Conservation (phyloP, 2,888 invertebrate genomes). For the Carabus problematicus region DNA sequence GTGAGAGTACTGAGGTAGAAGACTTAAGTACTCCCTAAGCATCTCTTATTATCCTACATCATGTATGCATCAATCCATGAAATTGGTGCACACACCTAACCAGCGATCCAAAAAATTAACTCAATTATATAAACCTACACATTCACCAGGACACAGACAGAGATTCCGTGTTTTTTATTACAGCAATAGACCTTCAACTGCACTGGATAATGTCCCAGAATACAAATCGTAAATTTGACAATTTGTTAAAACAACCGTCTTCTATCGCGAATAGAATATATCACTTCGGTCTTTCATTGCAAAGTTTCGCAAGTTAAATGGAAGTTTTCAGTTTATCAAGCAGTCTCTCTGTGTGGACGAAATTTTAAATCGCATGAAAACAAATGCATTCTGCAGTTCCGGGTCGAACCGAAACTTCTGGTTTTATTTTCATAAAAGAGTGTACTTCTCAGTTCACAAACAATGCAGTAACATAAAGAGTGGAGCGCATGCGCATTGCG, state of each 20-base stretch:
- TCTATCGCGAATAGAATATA: too few relatives aligned
- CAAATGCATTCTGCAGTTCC: not conserved
- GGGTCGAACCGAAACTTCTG: not conserved
- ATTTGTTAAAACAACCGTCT: too few relatives aligned
- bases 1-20: too few relatives aligned
- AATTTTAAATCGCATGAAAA: not conserved
- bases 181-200: not conserved
- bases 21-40: too few relatives aligned
- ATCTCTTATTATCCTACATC: slow-evolving; percentile 15
- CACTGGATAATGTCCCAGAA: not conserved
- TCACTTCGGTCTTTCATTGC: too few relatives aligned
- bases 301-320: too few relatives aligned
- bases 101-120: slow-evolving; percentile 42
- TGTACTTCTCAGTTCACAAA: too few relatives aligned
- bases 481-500: too few relatives aligned
- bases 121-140: slow-evolving; percentile 25
- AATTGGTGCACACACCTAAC: slow-evolving; percentile 19
- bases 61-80: slow-evolving; percentile 40
- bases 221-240: not conserved
- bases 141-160: not conserved
- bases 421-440: too few relatives aligned
- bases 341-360: not conserved
- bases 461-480: too few relatives aligned
- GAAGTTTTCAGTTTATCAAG: not conserved
- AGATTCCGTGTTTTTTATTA: too few relatives aligned